Evolutionary conservation across 2,113 vertebrate species (phyloP).

Genomic region (Brevimyrus niger): DNA sequence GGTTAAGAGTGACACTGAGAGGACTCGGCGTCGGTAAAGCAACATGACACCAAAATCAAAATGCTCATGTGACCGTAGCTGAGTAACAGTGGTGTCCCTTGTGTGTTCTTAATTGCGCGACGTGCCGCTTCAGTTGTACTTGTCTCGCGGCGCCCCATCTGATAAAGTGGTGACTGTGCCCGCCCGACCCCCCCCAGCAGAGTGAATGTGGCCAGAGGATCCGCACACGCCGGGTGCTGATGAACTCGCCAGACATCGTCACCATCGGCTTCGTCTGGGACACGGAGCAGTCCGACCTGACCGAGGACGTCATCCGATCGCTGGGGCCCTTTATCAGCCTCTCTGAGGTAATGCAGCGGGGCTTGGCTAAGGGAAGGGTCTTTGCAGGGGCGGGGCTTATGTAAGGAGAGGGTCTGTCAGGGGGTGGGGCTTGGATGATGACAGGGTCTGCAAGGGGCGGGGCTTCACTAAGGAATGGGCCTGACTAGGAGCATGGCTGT

Average conservation of each 20-base stretch:
- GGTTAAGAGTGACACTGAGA: neutral
- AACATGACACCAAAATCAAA: neutral
- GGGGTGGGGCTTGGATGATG: neutral
- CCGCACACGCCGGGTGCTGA: constrained; percentile 87
- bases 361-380: neutral
- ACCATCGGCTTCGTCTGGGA: constrained; percentile 95
- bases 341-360: constrained; percentile 65
- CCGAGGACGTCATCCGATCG: constrained; percentile 79
- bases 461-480: neutral
- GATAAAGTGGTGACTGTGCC: neutral
- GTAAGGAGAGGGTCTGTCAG: neutral
- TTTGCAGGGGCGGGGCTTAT: neutral
- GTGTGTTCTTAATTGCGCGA: neutral
- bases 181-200: constrained; percentile 45
- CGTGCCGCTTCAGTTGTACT: neutral
- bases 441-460: neutral
- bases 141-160: neutral
- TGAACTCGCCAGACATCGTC: constrained; percentile 95
- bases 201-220: constrained; percentile 93
- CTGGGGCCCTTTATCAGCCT: constrained; percentile 78
- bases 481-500: neutral
- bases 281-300: constrained; percentile 87
- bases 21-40: neutral
- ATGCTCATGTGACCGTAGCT: neutral
- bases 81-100: neutral